phyloP scores from a whole-genome alignment of 53 echinoderm and acorn worm species.

The Holothuria leucospilota region DNA sequence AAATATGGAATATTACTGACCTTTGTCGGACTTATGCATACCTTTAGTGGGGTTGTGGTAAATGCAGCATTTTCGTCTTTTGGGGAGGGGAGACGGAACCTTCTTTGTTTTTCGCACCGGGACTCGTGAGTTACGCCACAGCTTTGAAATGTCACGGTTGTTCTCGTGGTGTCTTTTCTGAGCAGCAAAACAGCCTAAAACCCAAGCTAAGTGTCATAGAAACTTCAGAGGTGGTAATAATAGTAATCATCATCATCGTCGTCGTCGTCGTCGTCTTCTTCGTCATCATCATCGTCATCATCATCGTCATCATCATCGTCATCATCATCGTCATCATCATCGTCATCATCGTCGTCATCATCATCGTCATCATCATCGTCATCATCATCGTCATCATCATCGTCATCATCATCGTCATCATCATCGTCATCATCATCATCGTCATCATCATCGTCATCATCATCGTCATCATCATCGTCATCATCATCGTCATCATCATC shows the following conservation, averaged over 20 bases:
- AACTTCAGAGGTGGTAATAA: not conserved
- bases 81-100: too few relatives aligned
- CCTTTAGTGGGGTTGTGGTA: too few relatives aligned
- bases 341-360: not conserved
- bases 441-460: not conserved
- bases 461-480: not conserved
- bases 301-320: not conserved
- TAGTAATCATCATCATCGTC: not conserved
- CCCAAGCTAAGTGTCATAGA: not conserved
- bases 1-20: too few relatives aligned
- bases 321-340: not conserved
- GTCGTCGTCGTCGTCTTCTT: too few relatives aligned
- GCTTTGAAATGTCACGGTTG: not conserved
- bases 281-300: not conserved
- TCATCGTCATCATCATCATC: slow-evolving; percentile 37
- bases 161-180: not conserved
- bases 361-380: not conserved
- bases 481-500: not conserved
- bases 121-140: slow-evolving; percentile 8
- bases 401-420: slow-evolving; percentile 15
- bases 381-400: not conserved
- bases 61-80: too few relatives aligned
- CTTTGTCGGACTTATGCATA: too few relatives aligned
- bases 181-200: not conserved
- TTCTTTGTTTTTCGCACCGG: too few relatives aligned